Evolutionary conservation across 2,113 vertebrate species (phyloP).

Genomic region (Calonectris borealis): DNA sequence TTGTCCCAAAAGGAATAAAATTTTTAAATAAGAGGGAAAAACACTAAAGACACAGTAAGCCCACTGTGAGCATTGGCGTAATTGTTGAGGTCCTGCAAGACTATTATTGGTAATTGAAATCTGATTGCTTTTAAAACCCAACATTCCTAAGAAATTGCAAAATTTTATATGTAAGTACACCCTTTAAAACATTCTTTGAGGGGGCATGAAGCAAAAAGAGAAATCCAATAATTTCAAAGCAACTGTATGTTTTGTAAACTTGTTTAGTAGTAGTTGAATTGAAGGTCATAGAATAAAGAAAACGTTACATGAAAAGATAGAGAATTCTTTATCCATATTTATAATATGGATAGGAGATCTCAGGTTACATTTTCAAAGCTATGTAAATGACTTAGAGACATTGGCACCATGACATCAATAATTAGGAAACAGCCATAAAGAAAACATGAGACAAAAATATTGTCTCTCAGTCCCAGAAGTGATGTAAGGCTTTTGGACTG

Average conservation of each 20-base stretch:
- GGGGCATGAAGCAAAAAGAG: background rate
- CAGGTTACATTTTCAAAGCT: background rate
- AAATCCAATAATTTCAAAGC: background rate
- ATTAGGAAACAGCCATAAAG: background rate
- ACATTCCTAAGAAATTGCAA: background rate
- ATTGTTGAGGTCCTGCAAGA: background rate
- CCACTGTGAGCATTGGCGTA: background rate
- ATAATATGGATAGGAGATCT: background rate
- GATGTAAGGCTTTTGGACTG: background rate
- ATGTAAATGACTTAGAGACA: background rate
- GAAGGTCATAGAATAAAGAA: background rate
- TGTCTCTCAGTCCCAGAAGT: background rate
- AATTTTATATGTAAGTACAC: background rate
- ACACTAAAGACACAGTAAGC: background rate
- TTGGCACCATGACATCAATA: background rate
- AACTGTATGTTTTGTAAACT: background rate
- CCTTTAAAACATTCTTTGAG: background rate
- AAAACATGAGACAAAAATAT: background rate
- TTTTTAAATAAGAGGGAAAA: background rate
- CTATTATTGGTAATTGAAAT: background rate
- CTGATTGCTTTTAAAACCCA: background rate
- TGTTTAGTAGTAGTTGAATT: background rate
- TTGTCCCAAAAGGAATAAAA: background rate
- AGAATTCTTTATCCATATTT: background rate
- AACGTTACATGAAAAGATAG: background rate